A percentile compares a stretch with the other conserved stretches of the same genome.
Conservation (phyloP, 2,113 vertebrate genomes). For the Erythrocercus mccallii region DNA sequence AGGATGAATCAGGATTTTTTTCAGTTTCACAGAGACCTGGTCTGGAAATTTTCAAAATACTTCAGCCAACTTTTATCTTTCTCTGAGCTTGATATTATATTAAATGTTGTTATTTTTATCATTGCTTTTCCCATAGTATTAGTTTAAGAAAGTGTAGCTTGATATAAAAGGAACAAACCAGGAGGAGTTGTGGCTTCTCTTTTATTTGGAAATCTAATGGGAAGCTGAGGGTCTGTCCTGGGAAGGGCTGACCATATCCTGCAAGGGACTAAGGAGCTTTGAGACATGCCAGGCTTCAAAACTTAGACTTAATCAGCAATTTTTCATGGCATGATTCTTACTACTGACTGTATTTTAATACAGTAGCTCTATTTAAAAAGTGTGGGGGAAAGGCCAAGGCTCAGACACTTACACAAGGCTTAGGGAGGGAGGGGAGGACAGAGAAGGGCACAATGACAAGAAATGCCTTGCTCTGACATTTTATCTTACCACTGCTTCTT, state of each 20-base stretch:
- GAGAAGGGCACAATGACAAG: neutral
- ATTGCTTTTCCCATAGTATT: neutral
- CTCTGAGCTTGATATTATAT: neutral
- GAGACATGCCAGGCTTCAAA: neutral
- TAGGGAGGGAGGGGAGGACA: neutral
- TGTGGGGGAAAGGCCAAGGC: fast-evolving
- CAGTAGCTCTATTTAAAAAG: neutral
- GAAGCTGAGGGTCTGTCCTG: neutral
- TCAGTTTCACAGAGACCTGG: neutral
- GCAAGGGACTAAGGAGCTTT: neutral
- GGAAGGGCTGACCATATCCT: neutral
- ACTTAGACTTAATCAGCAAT: neutral
- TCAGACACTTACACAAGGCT: neutral
- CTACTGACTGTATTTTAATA: neutral
- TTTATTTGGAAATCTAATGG: neutral
- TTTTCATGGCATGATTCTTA: neutral
- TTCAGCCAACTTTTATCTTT: neutral
- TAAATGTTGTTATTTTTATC: neutral
- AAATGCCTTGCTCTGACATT: neutral
- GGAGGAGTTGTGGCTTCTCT: neutral
- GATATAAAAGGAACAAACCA: neutral
- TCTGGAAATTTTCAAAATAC: neutral
- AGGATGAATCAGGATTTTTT: neutral
- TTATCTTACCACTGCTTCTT: neutral
- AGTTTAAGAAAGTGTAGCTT: neutral